Percentiles rank a stretch among this genome's conserved stretches.
Conservation (phyloP, 2,797 vertebrate genomes). For the Neopelma chrysocephalum region DNA sequence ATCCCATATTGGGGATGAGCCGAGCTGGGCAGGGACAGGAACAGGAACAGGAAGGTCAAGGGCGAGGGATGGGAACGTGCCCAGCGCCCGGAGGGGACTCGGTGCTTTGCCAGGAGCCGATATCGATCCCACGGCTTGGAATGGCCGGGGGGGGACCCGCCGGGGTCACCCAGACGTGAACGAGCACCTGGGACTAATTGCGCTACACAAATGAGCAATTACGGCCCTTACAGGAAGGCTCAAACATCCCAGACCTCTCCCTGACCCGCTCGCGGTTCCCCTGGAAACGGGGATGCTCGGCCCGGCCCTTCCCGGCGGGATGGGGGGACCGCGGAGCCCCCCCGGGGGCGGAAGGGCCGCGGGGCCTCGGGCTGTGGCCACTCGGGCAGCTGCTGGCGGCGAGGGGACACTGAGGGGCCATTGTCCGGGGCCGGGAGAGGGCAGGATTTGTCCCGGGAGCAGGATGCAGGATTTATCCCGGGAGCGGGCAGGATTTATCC, state of each 20-base stretch:
- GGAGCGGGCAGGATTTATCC: too few relatives aligned
- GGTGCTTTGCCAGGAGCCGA: background rate
- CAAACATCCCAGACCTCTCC: conserved; percentile 22
- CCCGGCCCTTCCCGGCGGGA: background rate
- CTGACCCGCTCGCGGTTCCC: conserved; percentile 32
- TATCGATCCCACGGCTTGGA: conserved; percentile 41
- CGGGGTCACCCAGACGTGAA: conserved; percentile 34
- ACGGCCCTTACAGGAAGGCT: conserved; percentile 59
- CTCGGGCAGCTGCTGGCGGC: background rate
- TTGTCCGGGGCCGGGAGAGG: background rate
- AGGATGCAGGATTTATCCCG: too few relatives aligned
- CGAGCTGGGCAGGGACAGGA: background rate
- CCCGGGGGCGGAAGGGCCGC: background rate
- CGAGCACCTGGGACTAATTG: conserved; percentile 73
- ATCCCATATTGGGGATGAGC: background rate
- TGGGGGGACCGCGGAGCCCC: background rate
- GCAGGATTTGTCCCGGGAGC: background rate
- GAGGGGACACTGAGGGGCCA: background rate
- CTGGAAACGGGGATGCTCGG: conserved; percentile 28
- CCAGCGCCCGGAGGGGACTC: background rate
- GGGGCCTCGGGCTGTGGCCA: background rate
- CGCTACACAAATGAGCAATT: conserved; percentile 75
- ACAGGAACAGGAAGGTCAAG: background rate
- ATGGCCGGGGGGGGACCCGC: background rate
- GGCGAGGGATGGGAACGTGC: background rate